Base-by-base conservation (phyloP, 1,140 invertebrate species). In the Bombus superbus region DNA sequence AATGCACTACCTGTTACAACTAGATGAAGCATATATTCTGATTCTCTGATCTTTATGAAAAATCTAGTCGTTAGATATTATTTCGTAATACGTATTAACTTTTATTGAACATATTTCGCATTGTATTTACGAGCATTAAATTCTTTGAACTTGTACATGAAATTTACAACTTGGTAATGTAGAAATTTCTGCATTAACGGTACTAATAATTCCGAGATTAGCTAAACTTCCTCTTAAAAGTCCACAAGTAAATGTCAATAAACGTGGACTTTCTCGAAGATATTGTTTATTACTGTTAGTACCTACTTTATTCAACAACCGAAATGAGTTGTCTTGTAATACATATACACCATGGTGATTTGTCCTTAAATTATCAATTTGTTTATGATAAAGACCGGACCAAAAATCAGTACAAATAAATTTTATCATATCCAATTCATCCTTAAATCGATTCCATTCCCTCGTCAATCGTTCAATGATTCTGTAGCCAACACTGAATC, bases 331-430 rank as follows among this genome's bases (percentile, higher is more conserved):
- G 93, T 99, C 99, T 95, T 99, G 98, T n/a, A 99, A 96, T 44
- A 99, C 98, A 96, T 99, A 99, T 44, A 99, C 98, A 13, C 99
- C 99, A 94, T 99, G 98, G 95, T 99, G 99, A 95, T 99, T 99
- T 28, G 99, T 99, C 89, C 99, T 95, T n/a, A 99, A 95, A 95
- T 99, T 99, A 94, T 99, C 99, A 82, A 99, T 98, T 95, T 99
- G 99, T 94, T 99, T 99, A 92, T 99, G 99, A 94, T 99, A 99
- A 38, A 99, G 97, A 47, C 97, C 97, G 40, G 97, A 97, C 99
- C 99, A 99, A 92, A 99, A 99, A 93, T 99, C 99, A 88, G 99
- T 99, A 93, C 99, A 99, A 66, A 99, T 98, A 91, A 99, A 99
- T 95, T 99, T 99, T 96, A 99, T 98, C 40, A 98, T 99, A 91